Evolutionary conservation across 2,888 invertebrate genomes (phyloP), one percentile per base, ranked within the genome.

Genomic region (Drosophila silvestris): DNA sequence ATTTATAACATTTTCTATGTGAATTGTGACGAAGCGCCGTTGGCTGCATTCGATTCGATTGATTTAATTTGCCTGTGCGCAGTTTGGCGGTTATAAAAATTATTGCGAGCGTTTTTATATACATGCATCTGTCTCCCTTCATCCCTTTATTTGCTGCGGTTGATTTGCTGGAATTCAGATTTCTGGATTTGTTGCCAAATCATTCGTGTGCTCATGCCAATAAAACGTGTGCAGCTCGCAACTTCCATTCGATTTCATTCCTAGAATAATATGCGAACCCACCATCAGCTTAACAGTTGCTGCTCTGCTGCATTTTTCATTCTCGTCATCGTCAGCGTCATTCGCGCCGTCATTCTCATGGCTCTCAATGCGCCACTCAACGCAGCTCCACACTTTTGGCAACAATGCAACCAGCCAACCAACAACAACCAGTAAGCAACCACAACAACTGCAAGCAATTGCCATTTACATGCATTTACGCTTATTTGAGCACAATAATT

Each of bases 401-500:
- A 87, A 87, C 90, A 87, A 85, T 88, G 87, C 60, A 70, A 62
- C 70, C 51, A 63, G 28, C 33, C 47, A 70, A 7, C n/a, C 58
- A 39, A 30, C 58, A 51, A 41, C 56, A 52, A 61, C 58, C 58
- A 78, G 37, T 26, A 47, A 26, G 28, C 22, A 47, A 47, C 47
- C 47, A 28, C 53, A 65, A 64, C 41, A 62, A 54, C 54, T 22
- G 57, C 61, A 72, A 57, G 54, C 61, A 56, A 67, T 58, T 67
- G 64, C 64, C 83, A 83, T 87, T 82, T 80, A 82, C 85, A 75
- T 81, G 77, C 81, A 82, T 89, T 90, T 80, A 88, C 89, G 87
- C 90, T 89, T 86, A 89, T 90, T 88, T 90, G 89, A 79, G 89
- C 87, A 81, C 86, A 89, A 88, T 88, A 77, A 86, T 86, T 86